Evolutionary conservation across 1,140 invertebrate species (phyloP), one percentile per base, ranked within the genome.

Genomic region (Tetraneura akinire): DNA sequence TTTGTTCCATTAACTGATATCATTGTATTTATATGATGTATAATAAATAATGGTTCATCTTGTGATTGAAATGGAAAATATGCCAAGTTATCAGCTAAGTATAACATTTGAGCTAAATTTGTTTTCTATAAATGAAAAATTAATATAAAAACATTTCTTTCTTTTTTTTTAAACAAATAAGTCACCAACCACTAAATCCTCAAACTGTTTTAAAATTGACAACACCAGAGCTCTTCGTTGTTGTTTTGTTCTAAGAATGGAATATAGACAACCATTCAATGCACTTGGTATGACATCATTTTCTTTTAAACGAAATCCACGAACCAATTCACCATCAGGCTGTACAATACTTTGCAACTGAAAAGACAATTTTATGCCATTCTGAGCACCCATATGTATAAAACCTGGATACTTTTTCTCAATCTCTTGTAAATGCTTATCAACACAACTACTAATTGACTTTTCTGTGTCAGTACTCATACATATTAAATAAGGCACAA

Each of bases 361-460:
- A 83, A 92, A 95, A 23, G 94, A 96, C 70, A 96, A 86, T 82
- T 91, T 90, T 74, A 97, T 94, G 16, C 95, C 96, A 82, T 92
- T 89, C 82, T 94, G 92, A 8, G 94, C 91, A 84, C 96, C 95
- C 90, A 96, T 96, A 85, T 96, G 95, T 81, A 99, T 95, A 87
- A 99, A 99, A 10, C 97, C 97, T 0, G 97, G 95, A 88, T 99
- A 99, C 85, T 99, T 98, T 86, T 98, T 97, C 84, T 99, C 97
- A 82, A 99, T 99, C 82, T 99, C 98, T 84, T 97, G 94, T 0
- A 99, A 87, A 83, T 98, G 92, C 83, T 96, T 96, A 86, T 99
- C 97, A 8, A 98, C 96, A 83, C 95, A 94, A 82, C 94, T 92
- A 82, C 92, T 88, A 42, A 99, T 93, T 18, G 89, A 89, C 83